Evolutionary conservation across 1,140 invertebrate species (phyloP).

Genomic region (Drosophila tani): DNA sequence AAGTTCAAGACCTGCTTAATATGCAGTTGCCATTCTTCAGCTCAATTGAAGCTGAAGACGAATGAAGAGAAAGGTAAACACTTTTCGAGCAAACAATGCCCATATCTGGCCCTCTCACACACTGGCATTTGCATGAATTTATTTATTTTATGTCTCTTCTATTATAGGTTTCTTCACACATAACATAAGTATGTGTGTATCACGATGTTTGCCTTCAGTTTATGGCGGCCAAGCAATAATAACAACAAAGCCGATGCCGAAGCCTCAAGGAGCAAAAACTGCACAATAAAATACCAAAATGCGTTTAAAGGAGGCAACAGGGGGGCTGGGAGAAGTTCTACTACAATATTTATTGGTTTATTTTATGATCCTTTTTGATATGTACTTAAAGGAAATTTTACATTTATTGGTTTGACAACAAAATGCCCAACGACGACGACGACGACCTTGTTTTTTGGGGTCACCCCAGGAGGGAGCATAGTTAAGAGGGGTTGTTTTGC

Average conservation of each 20-base stretch:
- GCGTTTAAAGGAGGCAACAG: not conserved
- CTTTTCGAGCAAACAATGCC: conserved; percentile 59
- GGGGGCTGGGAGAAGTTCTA: conserved; percentile 16
- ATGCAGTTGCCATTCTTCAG: conserved; percentile 71
- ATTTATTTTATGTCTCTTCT: conserved; percentile 78
- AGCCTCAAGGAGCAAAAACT: conserved; percentile 65
- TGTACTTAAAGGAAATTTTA: conserved; percentile 81
- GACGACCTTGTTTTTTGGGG: conserved; percentile 40
- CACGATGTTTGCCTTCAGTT: conserved; percentile 44
- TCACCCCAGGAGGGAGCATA: conserved; percentile 34
- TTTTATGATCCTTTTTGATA: conserved; percentile 81
- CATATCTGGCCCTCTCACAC: conserved; percentile 34
- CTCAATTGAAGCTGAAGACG: conserved; percentile 47
- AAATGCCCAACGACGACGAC: conserved; percentile 67
- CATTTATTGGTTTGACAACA: conserved; percentile 82
- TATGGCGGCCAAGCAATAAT: conserved; percentile 56
- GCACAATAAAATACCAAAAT: conserved; percentile 74
- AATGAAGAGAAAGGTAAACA: conserved; percentile 68
- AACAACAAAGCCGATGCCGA: conserved; percentile 33
- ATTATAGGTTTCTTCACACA: conserved; percentile 23
- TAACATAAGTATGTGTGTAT: conserved; percentile 5
- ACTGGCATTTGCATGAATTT: conserved; percentile 74
- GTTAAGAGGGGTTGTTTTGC: conserved; percentile 12
- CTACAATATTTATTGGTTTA: conserved; percentile 79
- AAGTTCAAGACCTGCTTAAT: conserved; percentile 58